Conservation (phyloP, 2,888 invertebrate species). For the Tyria jacobaeae region DNA sequence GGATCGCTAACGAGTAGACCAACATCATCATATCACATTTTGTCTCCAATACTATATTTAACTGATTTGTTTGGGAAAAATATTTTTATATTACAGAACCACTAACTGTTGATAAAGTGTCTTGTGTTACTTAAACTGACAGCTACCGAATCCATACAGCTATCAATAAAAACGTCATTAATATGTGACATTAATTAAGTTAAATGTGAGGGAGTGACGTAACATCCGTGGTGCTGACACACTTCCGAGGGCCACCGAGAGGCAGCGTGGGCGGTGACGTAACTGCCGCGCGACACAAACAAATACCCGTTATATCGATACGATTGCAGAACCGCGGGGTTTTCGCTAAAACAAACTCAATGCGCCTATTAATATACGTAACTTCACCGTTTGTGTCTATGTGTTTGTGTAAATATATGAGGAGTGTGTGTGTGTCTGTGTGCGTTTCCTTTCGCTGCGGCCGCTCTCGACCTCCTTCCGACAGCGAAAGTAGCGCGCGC, state of each 20-base stretch:
- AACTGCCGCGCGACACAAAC: constrained; percentile 15
- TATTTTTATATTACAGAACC: neutral
- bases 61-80: no score
- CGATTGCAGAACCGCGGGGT: constrained; percentile 12
- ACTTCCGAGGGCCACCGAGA: constrained; percentile 4
- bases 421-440: constrained; percentile 28
- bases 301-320: constrained; percentile 13
- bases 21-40: no score
- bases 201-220: neutral
- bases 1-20: no score
- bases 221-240: constrained; percentile 13
- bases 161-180: neutral
- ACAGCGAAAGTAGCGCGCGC: constrained; percentile 58
- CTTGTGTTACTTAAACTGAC: neutral
- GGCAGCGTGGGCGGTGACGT: constrained; percentile 4
- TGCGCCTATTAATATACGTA: constrained; percentile 34
- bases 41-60: no score
- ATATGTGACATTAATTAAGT: neutral
- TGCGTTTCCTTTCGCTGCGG: constrained; percentile 62
- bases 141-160: neutral
- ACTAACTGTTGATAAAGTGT: neutral
- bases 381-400: constrained; percentile 11
- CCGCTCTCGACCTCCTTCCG: constrained; percentile 59
- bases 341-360: constrained; percentile 23
- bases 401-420: constrained; percentile 4